A percentile compares a stretch with the other conserved stretches of the same genome.
Conservation (phyloP, 2,113 vertebrate genomes). For the Phyllostomus hastatus region DNA sequence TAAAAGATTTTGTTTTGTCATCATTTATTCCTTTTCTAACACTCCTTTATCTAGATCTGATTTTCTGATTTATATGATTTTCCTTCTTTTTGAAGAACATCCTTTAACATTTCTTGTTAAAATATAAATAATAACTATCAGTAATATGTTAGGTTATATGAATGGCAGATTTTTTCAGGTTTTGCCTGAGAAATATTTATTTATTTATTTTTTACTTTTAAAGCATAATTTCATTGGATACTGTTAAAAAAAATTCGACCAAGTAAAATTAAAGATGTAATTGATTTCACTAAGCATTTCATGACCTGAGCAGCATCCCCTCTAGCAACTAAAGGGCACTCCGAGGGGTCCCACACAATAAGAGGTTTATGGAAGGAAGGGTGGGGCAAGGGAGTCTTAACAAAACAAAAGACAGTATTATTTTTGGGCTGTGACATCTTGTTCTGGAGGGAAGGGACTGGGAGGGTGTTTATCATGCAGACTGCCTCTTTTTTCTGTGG, state of each 20-base stretch:
- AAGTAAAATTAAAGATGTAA: background rate
- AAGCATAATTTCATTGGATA: background rate
- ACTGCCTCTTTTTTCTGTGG: background rate
- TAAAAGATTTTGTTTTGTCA: background rate
- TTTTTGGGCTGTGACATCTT: background rate
- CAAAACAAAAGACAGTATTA: background rate
- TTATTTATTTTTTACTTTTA: background rate
- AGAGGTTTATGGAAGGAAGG: background rate
- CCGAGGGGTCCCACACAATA: background rate
- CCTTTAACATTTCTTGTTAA: background rate
- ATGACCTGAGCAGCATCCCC: background rate
- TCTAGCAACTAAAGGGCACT: background rate
- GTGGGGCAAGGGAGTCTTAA: background rate
- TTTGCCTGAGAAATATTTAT: background rate
- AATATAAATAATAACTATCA: no score
- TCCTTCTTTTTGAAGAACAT: background rate
- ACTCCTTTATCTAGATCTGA: background rate
- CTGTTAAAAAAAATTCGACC: background rate
- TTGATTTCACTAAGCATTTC: background rate
- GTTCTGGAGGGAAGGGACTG: background rate
- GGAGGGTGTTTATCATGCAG: background rate
- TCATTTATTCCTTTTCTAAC: background rate
- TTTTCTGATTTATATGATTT: background rate
- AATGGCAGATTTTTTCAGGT: background rate
- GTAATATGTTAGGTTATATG: no score